These are phyloP conservation scores for Homarus gammarus DNA, from an alignment of 2,888 invertebrate species.

Conservation along the genomic window DNA sequence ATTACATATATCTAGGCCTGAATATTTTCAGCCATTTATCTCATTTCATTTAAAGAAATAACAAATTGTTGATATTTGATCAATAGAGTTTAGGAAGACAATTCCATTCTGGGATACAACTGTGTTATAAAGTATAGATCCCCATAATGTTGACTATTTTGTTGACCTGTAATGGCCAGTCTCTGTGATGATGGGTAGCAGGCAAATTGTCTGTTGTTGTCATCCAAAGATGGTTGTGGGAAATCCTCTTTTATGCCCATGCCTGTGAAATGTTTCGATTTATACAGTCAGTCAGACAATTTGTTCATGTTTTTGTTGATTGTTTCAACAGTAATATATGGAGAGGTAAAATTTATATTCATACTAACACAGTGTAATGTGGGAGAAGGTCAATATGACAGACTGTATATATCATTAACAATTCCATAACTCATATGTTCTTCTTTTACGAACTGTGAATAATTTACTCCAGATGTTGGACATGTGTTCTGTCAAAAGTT, in stretches of 20 bases:
- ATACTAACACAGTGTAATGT: not conserved
- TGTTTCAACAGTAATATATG: not conserved
- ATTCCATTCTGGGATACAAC: constrained; percentile 67
- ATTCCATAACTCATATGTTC: constrained; percentile 33
- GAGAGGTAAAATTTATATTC: not conserved
- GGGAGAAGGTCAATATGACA: constrained; percentile 5
- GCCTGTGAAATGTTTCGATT: not conserved
- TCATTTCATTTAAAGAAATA: constrained; percentile 19
- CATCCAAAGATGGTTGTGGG: constrained; percentile 16
- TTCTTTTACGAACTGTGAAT: constrained; percentile 23
- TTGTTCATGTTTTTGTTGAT: not conserved
- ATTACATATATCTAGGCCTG: constrained; percentile 26
- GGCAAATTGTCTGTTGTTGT: constrained; percentile 33
- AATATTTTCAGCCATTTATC: constrained; percentile 40
- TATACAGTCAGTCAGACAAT: constrained; percentile 14
- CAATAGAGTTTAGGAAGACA: constrained; percentile 35
- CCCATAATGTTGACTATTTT: constrained; percentile 59
- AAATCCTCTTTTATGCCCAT: not conserved
- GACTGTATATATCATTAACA: constrained; percentile 57
- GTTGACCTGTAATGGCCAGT: constrained; percentile 44
- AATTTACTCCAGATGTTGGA: constrained; percentile 17
- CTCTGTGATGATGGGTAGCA: constrained; percentile 21
- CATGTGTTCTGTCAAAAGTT: constrained; percentile 12
- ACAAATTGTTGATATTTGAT: constrained; percentile 38
- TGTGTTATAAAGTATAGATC: constrained; percentile 51